These are phyloP conservation scores for Graphium colonna DNA, from an alignment of 2,888 invertebrate species.

Conservation along the genomic window DNA sequence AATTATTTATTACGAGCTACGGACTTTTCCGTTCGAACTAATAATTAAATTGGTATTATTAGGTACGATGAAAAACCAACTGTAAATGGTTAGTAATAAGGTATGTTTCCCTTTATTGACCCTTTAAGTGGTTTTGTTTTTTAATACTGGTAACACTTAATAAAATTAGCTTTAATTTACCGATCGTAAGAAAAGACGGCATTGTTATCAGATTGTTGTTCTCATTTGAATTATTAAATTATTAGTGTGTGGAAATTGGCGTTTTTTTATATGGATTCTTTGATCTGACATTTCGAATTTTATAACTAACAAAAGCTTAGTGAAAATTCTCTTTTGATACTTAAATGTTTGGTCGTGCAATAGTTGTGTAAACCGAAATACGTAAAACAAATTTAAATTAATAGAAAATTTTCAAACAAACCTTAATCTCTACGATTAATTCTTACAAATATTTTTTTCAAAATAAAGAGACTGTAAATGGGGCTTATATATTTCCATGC, in stretches of 20 bases:
- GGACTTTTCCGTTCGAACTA: neutral
- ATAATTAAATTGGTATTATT: neutral
- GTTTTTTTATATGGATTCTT: neutral
- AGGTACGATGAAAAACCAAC: neutral
- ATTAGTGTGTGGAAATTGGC: neutral
- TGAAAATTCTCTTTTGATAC: neutral
- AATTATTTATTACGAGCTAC: neutral
- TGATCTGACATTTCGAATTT: neutral
- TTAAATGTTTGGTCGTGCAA: neutral
- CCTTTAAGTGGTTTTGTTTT: neutral
- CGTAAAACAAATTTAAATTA: neutral
- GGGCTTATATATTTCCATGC: neutral
- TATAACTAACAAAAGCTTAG: neutral
- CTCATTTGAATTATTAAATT: neutral
- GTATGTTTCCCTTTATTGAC: neutral
- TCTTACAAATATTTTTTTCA: neutral
- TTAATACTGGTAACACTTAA: neutral
- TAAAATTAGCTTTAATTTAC: neutral
- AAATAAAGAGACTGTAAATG: neutral
- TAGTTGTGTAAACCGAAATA: neutral
- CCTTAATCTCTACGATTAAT: too few relatives aligned
- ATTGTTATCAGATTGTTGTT: neutral
- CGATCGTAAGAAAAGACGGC: neutral
- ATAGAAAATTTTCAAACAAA: neutral
- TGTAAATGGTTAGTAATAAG: neutral